Evolutionary conservation across 2,113 vertebrate genomes (phyloP).

Genomic region (Tapirus terrestris): DNA sequence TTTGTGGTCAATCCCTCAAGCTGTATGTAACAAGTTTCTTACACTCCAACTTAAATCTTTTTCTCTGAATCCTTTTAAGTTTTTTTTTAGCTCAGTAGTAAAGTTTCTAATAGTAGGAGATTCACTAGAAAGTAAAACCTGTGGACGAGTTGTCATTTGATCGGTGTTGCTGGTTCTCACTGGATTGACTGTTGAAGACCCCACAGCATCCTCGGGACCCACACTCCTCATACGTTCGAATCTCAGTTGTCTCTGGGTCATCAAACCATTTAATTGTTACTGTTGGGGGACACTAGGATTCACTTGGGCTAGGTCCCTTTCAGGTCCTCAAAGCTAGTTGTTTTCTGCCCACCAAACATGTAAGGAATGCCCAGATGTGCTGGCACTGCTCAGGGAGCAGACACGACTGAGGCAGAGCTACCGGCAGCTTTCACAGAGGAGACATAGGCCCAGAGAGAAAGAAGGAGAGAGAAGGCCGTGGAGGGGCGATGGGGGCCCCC

Average conservation of each 20-base stretch:
- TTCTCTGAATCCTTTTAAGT: not conserved
- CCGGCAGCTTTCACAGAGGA: not conserved
- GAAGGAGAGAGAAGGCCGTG: not conserved
- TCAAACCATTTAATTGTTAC: not conserved
- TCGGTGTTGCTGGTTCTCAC: too few species aligned
- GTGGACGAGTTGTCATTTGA: fast-evolving
- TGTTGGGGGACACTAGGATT: not conserved
- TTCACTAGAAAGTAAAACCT: too few species aligned
- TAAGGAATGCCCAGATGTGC: not conserved
- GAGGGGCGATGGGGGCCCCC: too few species aligned
- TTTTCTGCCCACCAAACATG: too few species aligned
- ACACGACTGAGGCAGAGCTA: fast-evolving
- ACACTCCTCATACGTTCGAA: fast-evolving
- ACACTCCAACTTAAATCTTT: not conserved
- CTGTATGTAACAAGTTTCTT: not conserved
- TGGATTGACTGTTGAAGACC: not conserved
- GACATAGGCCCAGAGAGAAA: not conserved
- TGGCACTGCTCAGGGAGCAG: not conserved
- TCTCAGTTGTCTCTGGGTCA: too few species aligned
- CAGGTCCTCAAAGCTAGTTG: not conserved
- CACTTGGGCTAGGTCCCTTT: not conserved
- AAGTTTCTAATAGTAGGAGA: not conserved
- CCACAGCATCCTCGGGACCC: not conserved
- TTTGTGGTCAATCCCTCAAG: not conserved
- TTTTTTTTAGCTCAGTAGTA: not conserved